A percentile compares a stretch with the other conserved stretches of the same genome.
Evolutionary conservation across 2,113 vertebrate species (phyloP).

Genomic region (Phaetusa simplex): DNA sequence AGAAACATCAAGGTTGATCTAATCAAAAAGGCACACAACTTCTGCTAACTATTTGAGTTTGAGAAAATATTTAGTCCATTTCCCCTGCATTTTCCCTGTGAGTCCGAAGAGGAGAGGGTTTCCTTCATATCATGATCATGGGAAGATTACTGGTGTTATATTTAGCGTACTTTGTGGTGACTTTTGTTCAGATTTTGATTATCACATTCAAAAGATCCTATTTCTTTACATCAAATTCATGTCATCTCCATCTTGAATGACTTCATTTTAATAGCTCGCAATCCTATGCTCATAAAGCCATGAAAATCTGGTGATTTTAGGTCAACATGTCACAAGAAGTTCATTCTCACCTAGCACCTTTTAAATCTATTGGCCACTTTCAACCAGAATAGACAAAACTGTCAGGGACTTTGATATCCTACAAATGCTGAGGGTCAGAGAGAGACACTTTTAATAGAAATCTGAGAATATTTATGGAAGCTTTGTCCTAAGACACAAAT

Average conservation of each 20-base stretch:
- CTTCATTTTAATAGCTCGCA: neutral
- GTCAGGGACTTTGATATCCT: fast-evolving
- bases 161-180: neutral
- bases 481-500: neutral
- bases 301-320: neutral
- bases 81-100: neutral
- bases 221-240: neutral
- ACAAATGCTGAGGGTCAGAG: neutral
- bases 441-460: neutral
- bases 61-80: neutral
- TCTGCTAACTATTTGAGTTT: neutral
- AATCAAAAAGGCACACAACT: neutral
- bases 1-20: neutral
- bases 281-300: neutral
- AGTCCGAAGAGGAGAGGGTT: neutral
- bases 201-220: neutral
- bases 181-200: neutral
- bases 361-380: neutral
- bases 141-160: neutral
- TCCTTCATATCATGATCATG: neutral
- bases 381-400: neutral
- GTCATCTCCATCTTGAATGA: fast-evolving
- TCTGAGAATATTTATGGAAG: neutral
- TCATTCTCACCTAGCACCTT: neutral
- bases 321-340: neutral